Evolutionary conservation across 2,113 vertebrate genomes (phyloP).

Genomic region (Meleagris gallopavo): DNA sequence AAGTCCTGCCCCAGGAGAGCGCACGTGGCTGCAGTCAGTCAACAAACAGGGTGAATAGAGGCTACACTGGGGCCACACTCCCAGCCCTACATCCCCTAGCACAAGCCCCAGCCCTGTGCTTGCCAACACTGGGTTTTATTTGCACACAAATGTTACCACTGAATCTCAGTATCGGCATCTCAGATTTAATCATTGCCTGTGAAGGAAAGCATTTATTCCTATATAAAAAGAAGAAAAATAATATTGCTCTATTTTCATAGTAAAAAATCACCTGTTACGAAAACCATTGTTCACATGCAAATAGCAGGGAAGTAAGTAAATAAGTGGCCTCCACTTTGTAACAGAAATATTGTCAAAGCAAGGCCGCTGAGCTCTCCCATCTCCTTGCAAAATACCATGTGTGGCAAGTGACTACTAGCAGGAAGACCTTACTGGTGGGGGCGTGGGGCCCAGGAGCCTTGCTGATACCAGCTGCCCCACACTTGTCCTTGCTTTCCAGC

Average conservation of each 20-base stretch:
- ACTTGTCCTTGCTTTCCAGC: background rate
- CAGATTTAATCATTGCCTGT: background rate
- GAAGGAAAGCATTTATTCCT: background rate
- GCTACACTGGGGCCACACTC: accelerated
- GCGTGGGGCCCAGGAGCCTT: accelerated
- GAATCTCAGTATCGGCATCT: background rate
- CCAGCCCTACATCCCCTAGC: accelerated
- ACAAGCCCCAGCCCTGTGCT: background rate
- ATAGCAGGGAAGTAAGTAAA: background rate
- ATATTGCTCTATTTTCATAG: background rate
- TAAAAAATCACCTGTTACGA: background rate
- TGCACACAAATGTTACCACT: accelerated
- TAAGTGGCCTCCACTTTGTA: background rate
- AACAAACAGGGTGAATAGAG: background rate
- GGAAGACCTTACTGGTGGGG: background rate
- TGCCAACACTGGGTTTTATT: background rate
- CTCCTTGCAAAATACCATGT: accelerated
- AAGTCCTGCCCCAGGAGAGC: background rate
- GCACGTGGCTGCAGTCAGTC: background rate
- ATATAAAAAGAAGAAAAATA: background rate
- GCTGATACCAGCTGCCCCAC: background rate
- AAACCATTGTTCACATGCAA: background rate
- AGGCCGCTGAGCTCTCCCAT: background rate
- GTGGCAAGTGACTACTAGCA: background rate
- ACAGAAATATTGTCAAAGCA: background rate